A percentile compares a stretch with the other conserved stretches of the same genome.
phyloP scores from a whole-genome alignment of 2,888 invertebrate species.

The Calliscelio sp. region DNA sequence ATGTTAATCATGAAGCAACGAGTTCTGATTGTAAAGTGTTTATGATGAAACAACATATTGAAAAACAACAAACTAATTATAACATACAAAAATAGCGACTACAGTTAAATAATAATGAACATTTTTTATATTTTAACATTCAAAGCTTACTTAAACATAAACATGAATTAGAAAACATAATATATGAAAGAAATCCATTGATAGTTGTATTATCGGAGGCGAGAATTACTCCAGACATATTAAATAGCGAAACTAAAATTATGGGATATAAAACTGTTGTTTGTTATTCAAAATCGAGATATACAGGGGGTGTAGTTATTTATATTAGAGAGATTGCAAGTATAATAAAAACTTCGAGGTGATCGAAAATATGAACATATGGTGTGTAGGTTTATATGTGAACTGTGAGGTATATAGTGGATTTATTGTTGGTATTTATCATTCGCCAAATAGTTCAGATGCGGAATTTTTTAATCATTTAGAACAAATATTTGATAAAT shows the following conservation, averaged over 20 bases:
- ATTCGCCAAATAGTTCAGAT: constrained; percentile 25
- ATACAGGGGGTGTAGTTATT: constrained; percentile 15
- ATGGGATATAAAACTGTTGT: constrained; percentile 5
- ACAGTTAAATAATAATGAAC: too few species aligned
- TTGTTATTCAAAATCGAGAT: constrained; percentile 14
- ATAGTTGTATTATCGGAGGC: constrained; percentile 11
- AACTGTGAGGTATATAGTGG: neutral
- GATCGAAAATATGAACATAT: neutral
- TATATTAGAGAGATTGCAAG: neutral
- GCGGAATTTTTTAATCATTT: constrained; percentile 16
- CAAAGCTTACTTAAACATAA: constrained; percentile 24
- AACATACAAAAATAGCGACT: too few species aligned
- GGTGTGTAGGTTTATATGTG: constrained; percentile 17
- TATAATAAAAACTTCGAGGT: neutral
- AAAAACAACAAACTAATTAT: too few species aligned
- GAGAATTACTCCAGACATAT: neutral
- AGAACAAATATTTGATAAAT: neutral
- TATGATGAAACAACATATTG: too few species aligned
- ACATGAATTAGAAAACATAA: constrained; percentile 14
- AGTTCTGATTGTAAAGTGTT: too few species aligned
- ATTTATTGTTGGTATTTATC: constrained; percentile 10
- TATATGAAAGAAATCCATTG: neutral
- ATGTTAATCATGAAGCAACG: too few species aligned
- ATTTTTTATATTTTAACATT: constrained; percentile 3
- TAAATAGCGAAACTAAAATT: constrained; percentile 2